A percentile compares a stretch with the other conserved stretches of the same genome.
Conservation (phyloP, 2,797 vertebrate genomes). For the Thamnophis elegans region DNA sequence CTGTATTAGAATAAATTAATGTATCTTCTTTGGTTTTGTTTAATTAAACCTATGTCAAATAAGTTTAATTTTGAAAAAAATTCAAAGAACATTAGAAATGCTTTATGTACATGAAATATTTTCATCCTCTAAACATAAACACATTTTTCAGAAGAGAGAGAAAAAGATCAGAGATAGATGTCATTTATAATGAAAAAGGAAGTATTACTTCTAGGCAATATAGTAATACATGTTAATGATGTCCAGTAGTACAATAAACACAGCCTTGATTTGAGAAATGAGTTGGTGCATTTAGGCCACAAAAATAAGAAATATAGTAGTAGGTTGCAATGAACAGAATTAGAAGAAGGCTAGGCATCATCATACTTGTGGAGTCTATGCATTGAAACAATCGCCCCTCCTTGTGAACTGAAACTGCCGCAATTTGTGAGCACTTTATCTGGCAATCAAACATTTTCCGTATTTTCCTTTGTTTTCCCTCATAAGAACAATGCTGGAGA, state of each 20-base stretch:
- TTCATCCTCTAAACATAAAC: neutral
- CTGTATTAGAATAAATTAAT: neutral
- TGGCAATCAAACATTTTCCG: rapidly evolving
- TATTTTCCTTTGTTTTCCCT: neutral
- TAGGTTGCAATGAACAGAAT: neutral
- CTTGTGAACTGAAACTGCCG: neutral
- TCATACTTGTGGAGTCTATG: neutral
- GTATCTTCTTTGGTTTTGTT: neutral
- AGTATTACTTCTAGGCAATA: neutral
- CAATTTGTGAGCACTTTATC: neutral
- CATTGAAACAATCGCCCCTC: neutral
- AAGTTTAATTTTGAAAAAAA: neutral
- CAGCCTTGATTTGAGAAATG: neutral
- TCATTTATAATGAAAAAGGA: neutral
- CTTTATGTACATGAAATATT: rapidly evolving
- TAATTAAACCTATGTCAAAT: neutral
- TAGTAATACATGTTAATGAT: neutral
- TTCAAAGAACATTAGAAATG: neutral
- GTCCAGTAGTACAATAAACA: neutral
- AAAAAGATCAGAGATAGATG: neutral
- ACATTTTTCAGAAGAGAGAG: neutral
- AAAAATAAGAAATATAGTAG: neutral
- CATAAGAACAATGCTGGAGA: neutral
- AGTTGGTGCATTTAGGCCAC: neutral
- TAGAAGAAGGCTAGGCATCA: neutral